Evolutionary conservation across 2,888 invertebrate genomes (phyloP).

Genomic region (Allacma fusca): DNA sequence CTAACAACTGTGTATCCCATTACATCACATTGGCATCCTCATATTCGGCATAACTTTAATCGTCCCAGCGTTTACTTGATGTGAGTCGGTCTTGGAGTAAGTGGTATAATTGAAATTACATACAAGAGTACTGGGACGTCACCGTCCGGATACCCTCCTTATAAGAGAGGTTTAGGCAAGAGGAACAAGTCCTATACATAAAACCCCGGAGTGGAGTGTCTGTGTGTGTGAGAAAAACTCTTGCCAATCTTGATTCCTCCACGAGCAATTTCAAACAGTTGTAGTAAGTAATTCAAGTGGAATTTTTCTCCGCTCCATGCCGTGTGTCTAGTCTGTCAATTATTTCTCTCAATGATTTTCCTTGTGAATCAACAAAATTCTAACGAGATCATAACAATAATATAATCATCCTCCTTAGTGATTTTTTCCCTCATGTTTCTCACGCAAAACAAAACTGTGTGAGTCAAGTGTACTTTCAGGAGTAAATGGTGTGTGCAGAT

Average conservation of each 20-base stretch:
- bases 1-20: slow-evolving; percentile 1
- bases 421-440: slow-evolving; percentile 42
- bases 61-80: slow-evolving; percentile 19
- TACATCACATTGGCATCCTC: slow-evolving; percentile 27
- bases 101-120: not conserved
- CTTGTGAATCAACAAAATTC: slow-evolving; percentile 28
- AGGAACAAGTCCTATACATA: no score
- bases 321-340: slow-evolving; percentile 18
- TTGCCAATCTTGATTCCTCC: slow-evolving; percentile 28
- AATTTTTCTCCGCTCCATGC: slow-evolving; percentile 26
- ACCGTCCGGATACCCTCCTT: not conserved
- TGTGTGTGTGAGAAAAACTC: slow-evolving; percentile 6
- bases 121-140: slow-evolving; percentile 16
- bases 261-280: slow-evolving; percentile 36
- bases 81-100: not conserved
- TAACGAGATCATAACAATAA: slow-evolving; percentile 24
- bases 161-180: not conserved
- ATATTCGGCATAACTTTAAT: slow-evolving; percentile 32
- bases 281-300: slow-evolving; percentile 37
- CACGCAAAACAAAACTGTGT: slow-evolving; percentile 41
- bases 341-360: slow-evolving; percentile 22
- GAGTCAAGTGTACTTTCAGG: slow-evolving; percentile 22
- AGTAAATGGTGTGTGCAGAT: slow-evolving; percentile 51
- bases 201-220: not conserved
- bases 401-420: slow-evolving; percentile 43